Evolutionary conservation across 2,113 vertebrate species (phyloP).

Genomic region (Pollachius pollachius): DNA sequence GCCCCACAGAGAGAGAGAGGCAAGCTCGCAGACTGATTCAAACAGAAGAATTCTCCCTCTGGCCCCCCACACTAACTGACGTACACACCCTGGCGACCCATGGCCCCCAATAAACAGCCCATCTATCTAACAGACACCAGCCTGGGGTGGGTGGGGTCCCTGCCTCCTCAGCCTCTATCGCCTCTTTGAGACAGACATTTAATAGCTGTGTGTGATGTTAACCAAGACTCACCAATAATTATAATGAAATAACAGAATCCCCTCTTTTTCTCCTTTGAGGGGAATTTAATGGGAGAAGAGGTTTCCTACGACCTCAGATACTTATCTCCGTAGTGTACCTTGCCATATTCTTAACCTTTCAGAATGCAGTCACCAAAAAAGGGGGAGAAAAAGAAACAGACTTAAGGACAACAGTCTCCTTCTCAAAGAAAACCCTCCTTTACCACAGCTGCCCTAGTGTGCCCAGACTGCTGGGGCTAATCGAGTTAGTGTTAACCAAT

Average conservation of each 20-base stretch:
- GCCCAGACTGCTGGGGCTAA: conserved; percentile 54
- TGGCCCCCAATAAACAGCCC: conserved; percentile 67
- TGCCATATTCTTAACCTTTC: conserved; percentile 15
- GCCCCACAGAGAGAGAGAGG: conserved; percentile 2
- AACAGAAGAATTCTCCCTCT: conserved; percentile 61
- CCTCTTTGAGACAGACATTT: conserved; percentile 27
- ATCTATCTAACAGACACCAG: conserved; percentile 58
- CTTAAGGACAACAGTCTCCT: conserved; percentile 60
- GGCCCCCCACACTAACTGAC: conserved; percentile 43
- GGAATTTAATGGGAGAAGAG: neutral
- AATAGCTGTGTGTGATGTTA: conserved; percentile 17
- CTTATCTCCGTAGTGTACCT: conserved; percentile 8
- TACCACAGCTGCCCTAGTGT: conserved; percentile 66
- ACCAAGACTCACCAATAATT: conserved; percentile 28
- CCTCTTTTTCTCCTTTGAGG: too few species aligned
- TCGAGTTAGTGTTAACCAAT: conserved; percentile 69
- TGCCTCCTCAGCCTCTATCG: conserved; percentile 26
- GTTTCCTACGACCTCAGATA: neutral
- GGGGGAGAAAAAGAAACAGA: conserved; percentile 30
- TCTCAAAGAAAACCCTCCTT: conserved; percentile 65
- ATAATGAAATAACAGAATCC: neutral
- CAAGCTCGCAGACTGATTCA: conserved; percentile 43
- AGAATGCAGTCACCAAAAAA: conserved; percentile 1
- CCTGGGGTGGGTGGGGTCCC: conserved; percentile 42
- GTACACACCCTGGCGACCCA: conserved; percentile 54